These are phyloP conservation scores for Drosophila ohnishii DNA, from an alignment of 1,140 invertebrate species.

Conservation along the genomic window DNA sequence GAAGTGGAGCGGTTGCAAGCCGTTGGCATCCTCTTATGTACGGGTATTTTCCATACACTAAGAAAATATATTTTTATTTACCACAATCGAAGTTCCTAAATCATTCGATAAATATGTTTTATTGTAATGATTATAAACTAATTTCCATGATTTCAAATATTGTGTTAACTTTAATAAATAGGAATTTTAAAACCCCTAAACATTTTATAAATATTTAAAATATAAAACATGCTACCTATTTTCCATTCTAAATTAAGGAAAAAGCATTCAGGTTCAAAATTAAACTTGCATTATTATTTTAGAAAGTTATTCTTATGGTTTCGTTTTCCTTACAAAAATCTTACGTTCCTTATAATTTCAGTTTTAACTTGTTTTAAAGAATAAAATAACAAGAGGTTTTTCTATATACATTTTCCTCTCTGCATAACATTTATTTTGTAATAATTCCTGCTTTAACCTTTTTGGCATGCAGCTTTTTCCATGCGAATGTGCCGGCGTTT, in stretches of 20 bases:
- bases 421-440: constrained; percentile 33
- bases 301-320: not conserved
- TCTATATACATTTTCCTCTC: not conserved
- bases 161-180: too few species aligned
- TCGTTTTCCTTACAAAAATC: not conserved
- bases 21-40: constrained; percentile 41
- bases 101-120: too few species aligned
- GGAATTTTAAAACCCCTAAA: too few species aligned
- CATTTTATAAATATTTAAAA: too few species aligned
- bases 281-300: too few species aligned
- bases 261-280: too few species aligned
- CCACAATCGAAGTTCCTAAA: too few species aligned
- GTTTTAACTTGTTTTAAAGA: not conserved
- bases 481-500: constrained; percentile 8
- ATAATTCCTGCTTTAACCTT: constrained; percentile 42
- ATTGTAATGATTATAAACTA: too few species aligned
- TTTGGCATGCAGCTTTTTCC: constrained; percentile 27
- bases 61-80: not conserved
- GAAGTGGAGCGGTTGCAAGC: constrained; percentile 13
- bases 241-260: too few species aligned
- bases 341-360: too few species aligned
- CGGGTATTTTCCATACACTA: constrained; percentile 26
- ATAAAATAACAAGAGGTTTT: not conserved
- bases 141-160: too few species aligned
- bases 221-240: too few species aligned